Percentiles rank a stretch among this genome's conserved stretches.
These are phyloP conservation scores for Archivesica marissinica DNA, from an alignment of 1,140 invertebrate genomes.

Conservation along the genomic window DNA sequence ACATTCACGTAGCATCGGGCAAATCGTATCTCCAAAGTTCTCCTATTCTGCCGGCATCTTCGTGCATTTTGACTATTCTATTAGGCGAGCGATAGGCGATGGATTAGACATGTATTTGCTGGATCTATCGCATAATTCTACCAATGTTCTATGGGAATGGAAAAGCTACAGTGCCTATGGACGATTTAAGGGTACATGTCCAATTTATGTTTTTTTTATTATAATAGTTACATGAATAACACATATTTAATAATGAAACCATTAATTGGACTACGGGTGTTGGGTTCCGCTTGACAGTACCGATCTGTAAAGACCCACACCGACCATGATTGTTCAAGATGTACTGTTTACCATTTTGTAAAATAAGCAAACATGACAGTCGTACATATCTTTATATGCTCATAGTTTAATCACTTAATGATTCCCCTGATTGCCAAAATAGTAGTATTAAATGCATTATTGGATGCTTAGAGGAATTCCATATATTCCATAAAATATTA, in stretches of 20 bases:
- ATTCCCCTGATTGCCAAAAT: no score
- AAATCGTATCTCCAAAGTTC: no score
- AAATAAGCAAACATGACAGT: no score
- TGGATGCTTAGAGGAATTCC: no score
- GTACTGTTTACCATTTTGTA: no score
- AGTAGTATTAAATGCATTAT: no score
- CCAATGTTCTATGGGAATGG: not conserved
- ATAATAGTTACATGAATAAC: not conserved
- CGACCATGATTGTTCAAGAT: no score
- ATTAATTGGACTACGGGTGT: not conserved
- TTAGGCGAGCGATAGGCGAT: not conserved
- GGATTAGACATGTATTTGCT: not conserved
- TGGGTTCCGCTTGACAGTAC: not conserved
- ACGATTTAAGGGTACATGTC: not conserved
- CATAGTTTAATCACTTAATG: no score
- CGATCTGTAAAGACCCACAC: no score
- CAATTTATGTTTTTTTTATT: not conserved
- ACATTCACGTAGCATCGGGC: no score
- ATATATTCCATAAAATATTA: no score
- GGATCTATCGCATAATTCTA: not conserved
- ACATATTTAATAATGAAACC: not conserved
- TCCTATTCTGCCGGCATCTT: not conserved
- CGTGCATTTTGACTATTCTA: slow-evolving; percentile 14
- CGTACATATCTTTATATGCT: no score
- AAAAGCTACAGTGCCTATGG: not conserved